Conservation (phyloP, 2,888 invertebrate species). For the Aelia acuminata region DNA sequence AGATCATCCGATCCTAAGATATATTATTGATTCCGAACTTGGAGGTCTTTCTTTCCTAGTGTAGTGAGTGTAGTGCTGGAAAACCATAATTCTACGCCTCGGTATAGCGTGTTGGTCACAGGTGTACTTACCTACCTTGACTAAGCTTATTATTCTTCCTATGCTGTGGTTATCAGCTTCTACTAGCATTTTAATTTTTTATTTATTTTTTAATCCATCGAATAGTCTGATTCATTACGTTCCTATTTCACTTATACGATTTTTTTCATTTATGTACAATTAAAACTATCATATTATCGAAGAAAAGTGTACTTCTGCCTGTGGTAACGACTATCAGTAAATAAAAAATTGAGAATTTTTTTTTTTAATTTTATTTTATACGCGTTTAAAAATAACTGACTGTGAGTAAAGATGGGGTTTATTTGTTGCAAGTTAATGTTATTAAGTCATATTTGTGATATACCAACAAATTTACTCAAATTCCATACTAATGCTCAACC, state of each 20-base stretch:
- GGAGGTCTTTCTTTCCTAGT: background rate
- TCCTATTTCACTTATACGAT: too few species aligned
- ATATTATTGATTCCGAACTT: background rate
- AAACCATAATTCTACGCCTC: background rate
- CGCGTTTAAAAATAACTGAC: too few species aligned
- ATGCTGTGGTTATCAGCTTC: background rate
- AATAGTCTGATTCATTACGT: background rate
- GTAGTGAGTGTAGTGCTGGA: background rate
- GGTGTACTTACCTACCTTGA: slow-evolving; percentile 34
- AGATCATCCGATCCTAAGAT: background rate
- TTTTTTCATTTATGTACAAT: too few species aligned
- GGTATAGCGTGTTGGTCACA: background rate
- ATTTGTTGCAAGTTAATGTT: background rate
- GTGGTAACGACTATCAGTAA: too few species aligned
- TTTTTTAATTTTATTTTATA: too few species aligned
- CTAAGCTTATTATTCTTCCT: background rate
- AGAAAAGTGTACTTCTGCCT: too few species aligned
- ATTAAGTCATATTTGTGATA: background rate
- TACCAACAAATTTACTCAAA: background rate
- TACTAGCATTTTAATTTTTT: background rate
- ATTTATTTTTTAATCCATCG: background rate
- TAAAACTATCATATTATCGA: too few species aligned
- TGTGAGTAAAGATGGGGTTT: too few species aligned
- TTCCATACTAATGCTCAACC: background rate
- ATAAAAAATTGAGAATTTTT: too few species aligned